Evolutionary conservation across 2,797 vertebrate genomes (phyloP).

Genomic region (Enteromius anoplus): DNA sequence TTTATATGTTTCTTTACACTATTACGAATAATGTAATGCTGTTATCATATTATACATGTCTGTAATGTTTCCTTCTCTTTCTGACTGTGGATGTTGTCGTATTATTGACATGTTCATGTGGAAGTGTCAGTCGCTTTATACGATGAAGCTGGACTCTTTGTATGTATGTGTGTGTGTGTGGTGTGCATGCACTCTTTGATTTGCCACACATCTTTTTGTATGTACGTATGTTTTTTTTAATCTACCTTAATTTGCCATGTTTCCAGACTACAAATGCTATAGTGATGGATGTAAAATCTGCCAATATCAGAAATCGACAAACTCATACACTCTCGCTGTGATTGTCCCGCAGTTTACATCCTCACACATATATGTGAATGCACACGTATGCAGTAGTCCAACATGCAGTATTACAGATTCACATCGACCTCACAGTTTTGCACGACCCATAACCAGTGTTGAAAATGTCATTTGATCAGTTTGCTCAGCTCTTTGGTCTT

Average conservation of each 20-base stretch:
- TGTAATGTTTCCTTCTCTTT: slow-evolving; percentile 73
- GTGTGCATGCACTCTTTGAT: slow-evolving; percentile 33
- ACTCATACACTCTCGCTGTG: slow-evolving; percentile 12
- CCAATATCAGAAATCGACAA: background rate
- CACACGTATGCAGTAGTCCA: slow-evolving; percentile 38
- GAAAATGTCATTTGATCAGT: slow-evolving; percentile 33
- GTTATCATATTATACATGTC: slow-evolving; percentile 70
- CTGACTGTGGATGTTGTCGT: slow-evolving; percentile 62
- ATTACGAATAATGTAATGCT: slow-evolving; percentile 72
- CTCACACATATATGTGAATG: slow-evolving; percentile 24
- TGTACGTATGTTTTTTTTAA: slow-evolving; percentile 11
- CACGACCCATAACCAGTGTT: slow-evolving; percentile 53
- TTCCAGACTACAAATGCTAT: slow-evolving; percentile 19
- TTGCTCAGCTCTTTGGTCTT: slow-evolving; percentile 56
- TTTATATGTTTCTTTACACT: slow-evolving; percentile 75
- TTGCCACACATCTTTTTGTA: slow-evolving; percentile 41
- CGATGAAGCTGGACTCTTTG: slow-evolving; percentile 64
- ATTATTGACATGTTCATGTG: slow-evolving; percentile 61
- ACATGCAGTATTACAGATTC: slow-evolving; percentile 40
- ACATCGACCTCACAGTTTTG: slow-evolving; percentile 26
- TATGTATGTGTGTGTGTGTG: slow-evolving; percentile 33
- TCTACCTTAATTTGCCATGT: slow-evolving; percentile 32
- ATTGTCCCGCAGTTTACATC: slow-evolving; percentile 45
- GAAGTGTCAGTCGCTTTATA: slow-evolving; percentile 51
- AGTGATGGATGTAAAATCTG: slow-evolving; percentile 3